Conservation (phyloP, 2,797 vertebrate species). For the Staurois parvus region DNA sequence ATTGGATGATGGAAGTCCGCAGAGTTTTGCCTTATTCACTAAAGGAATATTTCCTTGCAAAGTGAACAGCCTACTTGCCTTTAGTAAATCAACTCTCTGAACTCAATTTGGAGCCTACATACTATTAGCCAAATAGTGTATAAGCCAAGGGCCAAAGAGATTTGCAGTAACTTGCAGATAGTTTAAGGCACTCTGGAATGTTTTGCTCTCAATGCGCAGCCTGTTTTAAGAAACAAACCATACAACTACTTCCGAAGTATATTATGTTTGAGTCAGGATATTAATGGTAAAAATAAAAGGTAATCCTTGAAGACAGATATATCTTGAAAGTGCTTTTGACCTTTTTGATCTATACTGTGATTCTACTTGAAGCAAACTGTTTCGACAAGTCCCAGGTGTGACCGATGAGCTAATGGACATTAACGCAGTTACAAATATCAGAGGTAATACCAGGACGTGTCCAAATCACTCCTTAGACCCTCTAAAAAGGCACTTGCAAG, state of each 20-base stretch:
- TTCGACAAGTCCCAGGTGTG: slow-evolving; percentile 44
- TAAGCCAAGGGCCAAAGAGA: too few species aligned
- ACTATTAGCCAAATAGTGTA: too few species aligned
- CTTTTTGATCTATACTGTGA: slow-evolving; percentile 29
- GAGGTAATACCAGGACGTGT: slow-evolving; percentile 26
- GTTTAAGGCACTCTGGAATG: too few species aligned
- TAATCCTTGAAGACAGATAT: slow-evolving; percentile 36
- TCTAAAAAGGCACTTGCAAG: slow-evolving; percentile 28
- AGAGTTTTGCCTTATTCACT: too few species aligned
- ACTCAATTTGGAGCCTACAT: too few species aligned
- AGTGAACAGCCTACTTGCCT: too few species aligned
- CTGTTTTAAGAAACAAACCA: not conserved
- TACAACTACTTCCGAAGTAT: not conserved
- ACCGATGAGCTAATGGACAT: slow-evolving; percentile 51
- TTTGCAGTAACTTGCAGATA: too few species aligned
- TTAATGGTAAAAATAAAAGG: slow-evolving; percentile 23
- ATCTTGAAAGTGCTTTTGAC: slow-evolving; percentile 20
- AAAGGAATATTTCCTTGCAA: too few species aligned
- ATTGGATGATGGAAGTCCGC: too few species aligned
- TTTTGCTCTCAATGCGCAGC: too few species aligned
- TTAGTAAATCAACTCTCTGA: too few species aligned
- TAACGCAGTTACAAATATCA: slow-evolving; percentile 44
- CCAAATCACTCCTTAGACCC: slow-evolving; percentile 8
- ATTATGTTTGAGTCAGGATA: slow-evolving; percentile 19
- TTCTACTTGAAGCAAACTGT: slow-evolving; percentile 39